A percentile compares a stretch with the other conserved stretches of the same genome.
Conservation (phyloP, 2,113 vertebrate species). For the Cercocebus atys region DNA sequence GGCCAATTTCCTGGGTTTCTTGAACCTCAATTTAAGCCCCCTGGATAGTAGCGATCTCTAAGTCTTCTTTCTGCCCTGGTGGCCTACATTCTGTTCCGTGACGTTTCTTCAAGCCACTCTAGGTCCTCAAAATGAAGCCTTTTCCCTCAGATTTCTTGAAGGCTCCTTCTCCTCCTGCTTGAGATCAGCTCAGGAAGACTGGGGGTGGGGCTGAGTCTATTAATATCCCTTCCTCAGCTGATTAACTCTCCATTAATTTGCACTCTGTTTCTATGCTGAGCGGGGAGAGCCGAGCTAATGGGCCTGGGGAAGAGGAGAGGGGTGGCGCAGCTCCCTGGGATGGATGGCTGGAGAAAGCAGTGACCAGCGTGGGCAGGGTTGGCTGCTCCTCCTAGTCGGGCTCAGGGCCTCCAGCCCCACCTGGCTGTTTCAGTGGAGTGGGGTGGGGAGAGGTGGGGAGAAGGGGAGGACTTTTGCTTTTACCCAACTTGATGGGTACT, state of each 20-base stretch:
- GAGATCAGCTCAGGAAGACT: conserved; percentile 39
- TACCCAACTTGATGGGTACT: background rate
- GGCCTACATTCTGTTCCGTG: background rate
- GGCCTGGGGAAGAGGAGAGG: conserved; percentile 66
- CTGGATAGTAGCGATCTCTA: background rate
- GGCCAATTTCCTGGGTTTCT: background rate
- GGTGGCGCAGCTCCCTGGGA: conserved; percentile 43
- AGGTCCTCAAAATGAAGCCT: background rate
- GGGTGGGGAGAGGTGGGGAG: background rate
- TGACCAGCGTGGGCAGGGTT: background rate
- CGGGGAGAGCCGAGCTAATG: conserved; percentile 71
- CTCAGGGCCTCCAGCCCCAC: background rate
- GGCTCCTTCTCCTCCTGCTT: conserved; percentile 31
- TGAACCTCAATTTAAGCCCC: background rate
- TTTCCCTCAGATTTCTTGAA: conserved; percentile 19
- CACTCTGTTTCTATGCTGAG: conserved; percentile 73
- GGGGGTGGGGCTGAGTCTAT: conserved; percentile 77
- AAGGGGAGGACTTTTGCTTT: background rate
- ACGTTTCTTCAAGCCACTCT: background rate
- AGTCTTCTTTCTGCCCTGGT: background rate
- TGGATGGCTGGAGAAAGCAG: background rate
- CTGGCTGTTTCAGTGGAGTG: too few species aligned
- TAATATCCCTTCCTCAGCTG: conserved; percentile 85
- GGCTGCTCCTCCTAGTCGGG: background rate
- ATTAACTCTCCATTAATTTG: conserved; percentile 87